Conservation (phyloP, 2,888 invertebrate species). For the Eupithecia abbreviata region DNA sequence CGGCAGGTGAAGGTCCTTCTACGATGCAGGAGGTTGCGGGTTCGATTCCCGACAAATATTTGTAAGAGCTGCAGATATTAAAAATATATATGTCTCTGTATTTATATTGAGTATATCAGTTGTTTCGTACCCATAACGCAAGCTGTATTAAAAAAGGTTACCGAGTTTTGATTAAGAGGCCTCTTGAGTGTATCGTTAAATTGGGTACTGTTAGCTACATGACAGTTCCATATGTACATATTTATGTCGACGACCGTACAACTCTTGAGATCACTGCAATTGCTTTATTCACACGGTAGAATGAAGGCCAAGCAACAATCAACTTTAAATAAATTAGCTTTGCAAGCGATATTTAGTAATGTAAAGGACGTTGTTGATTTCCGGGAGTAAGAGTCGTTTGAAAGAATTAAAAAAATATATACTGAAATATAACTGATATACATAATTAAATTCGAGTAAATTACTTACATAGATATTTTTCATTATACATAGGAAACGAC, state of each 20-base stretch:
- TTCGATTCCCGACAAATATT: neutral
- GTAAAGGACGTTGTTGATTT: slow-evolving; percentile 34
- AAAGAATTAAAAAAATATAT: neutral
- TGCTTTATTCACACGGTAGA: slow-evolving; percentile 25
- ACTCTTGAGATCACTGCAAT: slow-evolving; percentile 13
- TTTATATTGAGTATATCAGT: neutral
- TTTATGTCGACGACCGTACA: slow-evolving; percentile 1
- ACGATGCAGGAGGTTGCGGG: neutral
- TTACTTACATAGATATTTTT: too few relatives aligned
- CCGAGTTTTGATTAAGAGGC: neutral
- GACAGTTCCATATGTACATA: too few relatives aligned
- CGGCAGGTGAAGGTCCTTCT: neutral
- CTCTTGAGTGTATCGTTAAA: neutral
- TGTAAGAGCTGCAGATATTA: neutral
- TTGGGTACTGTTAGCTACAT: neutral
- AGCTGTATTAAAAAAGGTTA: neutral
- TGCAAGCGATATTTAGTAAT: slow-evolving; percentile 13
- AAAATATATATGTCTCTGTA: neutral
- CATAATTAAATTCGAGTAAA: too few relatives aligned
- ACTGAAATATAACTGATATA: too few relatives aligned
- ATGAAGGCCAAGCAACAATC: slow-evolving; percentile 21
- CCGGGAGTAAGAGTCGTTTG: slow-evolving; percentile 20
- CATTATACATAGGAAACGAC: too few relatives aligned
- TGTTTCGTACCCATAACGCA: too few relatives aligned
- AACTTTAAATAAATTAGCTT: slow-evolving; percentile 19